A percentile compares a stretch with the other conserved stretches of the same genome.
phyloP scores from a whole-genome alignment of 2,797 vertebrate genomes.

The Eulemur rubriventer region DNA sequence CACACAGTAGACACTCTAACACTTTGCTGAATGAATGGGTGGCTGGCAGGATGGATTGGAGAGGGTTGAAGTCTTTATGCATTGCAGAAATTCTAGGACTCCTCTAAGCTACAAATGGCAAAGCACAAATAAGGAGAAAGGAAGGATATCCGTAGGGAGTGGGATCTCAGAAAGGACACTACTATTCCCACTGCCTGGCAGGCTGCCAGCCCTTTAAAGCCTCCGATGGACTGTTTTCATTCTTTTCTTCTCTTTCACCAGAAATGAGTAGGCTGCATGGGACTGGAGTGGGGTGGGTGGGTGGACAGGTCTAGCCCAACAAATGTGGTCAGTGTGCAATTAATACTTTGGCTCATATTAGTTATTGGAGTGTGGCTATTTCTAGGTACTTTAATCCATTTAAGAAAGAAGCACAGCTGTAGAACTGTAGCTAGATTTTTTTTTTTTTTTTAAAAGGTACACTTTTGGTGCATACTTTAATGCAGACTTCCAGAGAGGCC shows the following conservation, averaged over 20 bases:
- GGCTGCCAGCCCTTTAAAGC: background rate
- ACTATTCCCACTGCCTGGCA: background rate
- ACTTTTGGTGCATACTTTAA: background rate
- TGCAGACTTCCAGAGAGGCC: conserved; percentile 6
- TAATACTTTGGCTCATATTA: background rate
- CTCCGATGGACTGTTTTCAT: background rate
- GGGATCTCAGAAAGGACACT: background rate
- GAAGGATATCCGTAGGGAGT: background rate
- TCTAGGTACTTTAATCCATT: background rate
- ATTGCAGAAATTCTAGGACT: background rate
- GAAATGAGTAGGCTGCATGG: background rate
- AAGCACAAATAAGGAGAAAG: background rate
- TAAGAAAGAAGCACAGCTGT: conserved; percentile 29
- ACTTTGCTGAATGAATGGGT: background rate
- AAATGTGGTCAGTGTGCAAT: background rate
- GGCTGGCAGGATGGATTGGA: background rate
- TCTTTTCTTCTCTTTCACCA: background rate
- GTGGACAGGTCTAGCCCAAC: background rate
- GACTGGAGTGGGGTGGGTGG: no score
- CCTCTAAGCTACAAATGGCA: background rate
- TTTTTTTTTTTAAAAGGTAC: no score
- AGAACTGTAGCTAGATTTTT: background rate
- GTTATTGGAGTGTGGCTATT: background rate
- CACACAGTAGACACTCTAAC: background rate
- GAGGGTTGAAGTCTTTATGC: background rate